Percentiles rank a stretch among this genome's conserved stretches.
Conservation (phyloP, 2,113 vertebrate genomes). For the Brienomyrus longianalis region DNA sequence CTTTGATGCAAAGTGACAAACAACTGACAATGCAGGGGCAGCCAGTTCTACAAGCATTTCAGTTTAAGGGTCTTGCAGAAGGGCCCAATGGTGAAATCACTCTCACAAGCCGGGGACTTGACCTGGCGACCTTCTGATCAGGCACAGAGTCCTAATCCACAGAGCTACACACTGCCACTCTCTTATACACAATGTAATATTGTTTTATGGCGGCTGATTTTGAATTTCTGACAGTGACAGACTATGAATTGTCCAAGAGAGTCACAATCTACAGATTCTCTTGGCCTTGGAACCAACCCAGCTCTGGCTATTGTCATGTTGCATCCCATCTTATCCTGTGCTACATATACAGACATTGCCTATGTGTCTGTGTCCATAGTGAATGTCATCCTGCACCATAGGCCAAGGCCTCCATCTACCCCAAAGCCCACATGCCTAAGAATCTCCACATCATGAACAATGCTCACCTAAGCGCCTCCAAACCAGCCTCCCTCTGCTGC, state of each 20-base stretch:
- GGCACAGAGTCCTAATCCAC: background rate
- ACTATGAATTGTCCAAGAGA: background rate
- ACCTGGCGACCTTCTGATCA: background rate
- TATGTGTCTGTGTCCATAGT: background rate
- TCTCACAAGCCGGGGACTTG: background rate
- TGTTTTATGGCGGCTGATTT: background rate
- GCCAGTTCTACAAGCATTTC: background rate
- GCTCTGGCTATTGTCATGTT: background rate
- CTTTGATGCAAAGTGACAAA: background rate
- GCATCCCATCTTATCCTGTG: background rate
- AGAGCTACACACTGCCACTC: background rate
- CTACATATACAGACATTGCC: background rate
- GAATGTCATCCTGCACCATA: background rate
- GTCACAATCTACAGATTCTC: background rate
- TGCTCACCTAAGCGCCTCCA: constrained; percentile 71
- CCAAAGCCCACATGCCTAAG: background rate
- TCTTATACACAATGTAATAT: background rate
- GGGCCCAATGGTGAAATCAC: background rate
- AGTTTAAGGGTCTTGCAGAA: background rate
- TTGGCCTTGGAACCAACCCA: background rate
- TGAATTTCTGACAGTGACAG: background rate
- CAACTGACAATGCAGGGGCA: background rate
- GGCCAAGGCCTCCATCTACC: background rate
- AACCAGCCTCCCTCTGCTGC: constrained; percentile 67
- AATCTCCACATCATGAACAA: background rate